These are phyloP conservation scores for Mus caroli DNA, from an alignment of 2,797 vertebrate species.

Conservation along the genomic window DNA sequence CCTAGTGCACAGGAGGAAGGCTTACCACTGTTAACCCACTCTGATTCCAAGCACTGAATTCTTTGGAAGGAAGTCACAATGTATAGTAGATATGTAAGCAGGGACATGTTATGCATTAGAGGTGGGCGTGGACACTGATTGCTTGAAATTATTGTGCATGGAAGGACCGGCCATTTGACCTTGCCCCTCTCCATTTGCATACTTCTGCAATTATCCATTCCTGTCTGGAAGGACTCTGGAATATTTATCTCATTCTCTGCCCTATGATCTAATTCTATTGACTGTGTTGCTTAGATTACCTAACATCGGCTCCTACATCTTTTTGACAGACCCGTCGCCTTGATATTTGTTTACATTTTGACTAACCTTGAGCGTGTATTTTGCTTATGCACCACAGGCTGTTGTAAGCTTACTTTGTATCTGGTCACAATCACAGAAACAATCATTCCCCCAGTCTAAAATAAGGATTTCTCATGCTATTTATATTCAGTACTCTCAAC, in stretches of 20 bases:
- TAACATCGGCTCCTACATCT: not conserved
- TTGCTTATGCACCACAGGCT: not conserved
- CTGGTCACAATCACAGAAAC: not conserved
- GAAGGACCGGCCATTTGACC: not conserved
- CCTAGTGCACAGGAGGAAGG: too few relatives aligned
- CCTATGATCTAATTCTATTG: not conserved
- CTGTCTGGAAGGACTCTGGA: not conserved
- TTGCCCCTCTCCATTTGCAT: not conserved
- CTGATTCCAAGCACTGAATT: rapidly evolving
- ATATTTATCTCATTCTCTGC: not conserved
- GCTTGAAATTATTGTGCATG: not conserved
- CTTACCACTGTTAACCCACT: not conserved
- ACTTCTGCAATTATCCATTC: not conserved
- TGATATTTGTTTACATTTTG: not conserved
- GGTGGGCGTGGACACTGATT: not conserved
- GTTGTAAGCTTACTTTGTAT: not conserved
- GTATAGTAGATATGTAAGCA: not conserved
- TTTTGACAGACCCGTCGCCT: not conserved
- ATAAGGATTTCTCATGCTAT: not conserved
- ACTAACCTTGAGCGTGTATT: not conserved
- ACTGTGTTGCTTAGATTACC: not conserved
- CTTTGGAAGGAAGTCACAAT: not conserved
- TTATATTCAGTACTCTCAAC: not conserved
- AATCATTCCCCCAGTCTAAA: not conserved
- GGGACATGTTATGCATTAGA: rapidly evolving